Evolutionary conservation across 2,113 vertebrate species (phyloP).

Genomic region (Isichthys henryi): DNA sequence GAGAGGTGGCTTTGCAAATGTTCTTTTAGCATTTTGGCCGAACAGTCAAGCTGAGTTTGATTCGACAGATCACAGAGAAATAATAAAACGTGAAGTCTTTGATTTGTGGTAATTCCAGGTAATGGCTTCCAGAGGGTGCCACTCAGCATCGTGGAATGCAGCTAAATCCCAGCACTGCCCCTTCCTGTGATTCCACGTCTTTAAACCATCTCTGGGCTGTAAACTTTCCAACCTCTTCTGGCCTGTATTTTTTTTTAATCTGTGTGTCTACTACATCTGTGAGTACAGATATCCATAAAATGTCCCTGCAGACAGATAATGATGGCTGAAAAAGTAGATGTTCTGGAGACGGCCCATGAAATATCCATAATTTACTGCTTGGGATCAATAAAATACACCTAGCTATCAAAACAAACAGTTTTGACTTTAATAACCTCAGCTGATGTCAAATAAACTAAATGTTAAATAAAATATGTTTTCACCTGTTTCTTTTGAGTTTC

Average conservation of each 20-base stretch:
- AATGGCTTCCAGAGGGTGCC: constrained; percentile 53
- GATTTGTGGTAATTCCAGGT: constrained; percentile 57
- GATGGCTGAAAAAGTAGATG: not conserved
- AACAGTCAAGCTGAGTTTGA: constrained; percentile 21
- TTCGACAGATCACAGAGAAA: constrained; percentile 46
- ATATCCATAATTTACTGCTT: not conserved
- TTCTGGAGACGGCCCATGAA: not conserved
- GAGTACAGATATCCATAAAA: not conserved
- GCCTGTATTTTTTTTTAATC: not conserved
- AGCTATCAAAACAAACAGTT: not conserved
- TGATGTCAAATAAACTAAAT: not conserved
- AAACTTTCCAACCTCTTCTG: not conserved
- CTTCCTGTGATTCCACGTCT: constrained; percentile 35
- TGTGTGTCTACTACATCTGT: not conserved
- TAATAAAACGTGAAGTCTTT: constrained; percentile 47
- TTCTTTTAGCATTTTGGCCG: constrained; percentile 31
- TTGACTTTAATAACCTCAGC: not conserved
- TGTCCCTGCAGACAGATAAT: not conserved
- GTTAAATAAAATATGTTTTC: not conserved
- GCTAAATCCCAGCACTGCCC: constrained; percentile 45
- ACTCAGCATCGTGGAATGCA: constrained; percentile 43
- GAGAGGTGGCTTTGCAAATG: not conserved
- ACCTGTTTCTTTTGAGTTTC: not conserved
- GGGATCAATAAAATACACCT: not conserved
- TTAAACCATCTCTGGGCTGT: constrained; percentile 26